Conservation (phyloP, 2,113 vertebrate species). For the Periophthalmus modestus region DNA sequence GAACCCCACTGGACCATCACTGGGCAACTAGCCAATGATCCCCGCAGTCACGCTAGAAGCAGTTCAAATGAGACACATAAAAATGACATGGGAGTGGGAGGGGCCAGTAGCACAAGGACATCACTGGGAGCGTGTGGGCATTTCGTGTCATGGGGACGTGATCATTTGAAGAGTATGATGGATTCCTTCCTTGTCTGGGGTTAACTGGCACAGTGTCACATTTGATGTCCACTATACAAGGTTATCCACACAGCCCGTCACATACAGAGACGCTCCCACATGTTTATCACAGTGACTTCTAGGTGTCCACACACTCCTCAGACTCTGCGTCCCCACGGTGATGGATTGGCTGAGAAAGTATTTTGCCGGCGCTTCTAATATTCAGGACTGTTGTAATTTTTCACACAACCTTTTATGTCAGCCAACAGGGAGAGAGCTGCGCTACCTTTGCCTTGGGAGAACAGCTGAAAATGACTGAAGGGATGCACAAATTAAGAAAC, state of each 20-base stretch:
- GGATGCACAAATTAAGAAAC: constrained; percentile 31
- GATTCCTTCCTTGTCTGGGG: constrained; percentile 40
- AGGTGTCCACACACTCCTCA: constrained; percentile 21
- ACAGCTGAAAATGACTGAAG: constrained; percentile 23
- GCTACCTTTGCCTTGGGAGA: constrained; percentile 38
- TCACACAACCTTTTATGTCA: constrained; percentile 69
- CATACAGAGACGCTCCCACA: constrained; percentile 15
- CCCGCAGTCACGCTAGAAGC: too few species aligned
- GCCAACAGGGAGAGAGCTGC: constrained; percentile 16
- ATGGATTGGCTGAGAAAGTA: constrained; percentile 59
- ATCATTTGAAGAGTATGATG: constrained; percentile 36
- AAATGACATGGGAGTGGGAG: neutral
- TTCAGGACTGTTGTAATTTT: constrained; percentile 63
- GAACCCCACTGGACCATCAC: too few species aligned
- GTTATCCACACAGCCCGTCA: constrained; percentile 47
- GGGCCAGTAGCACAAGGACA: constrained; percentile 23
- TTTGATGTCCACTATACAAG: constrained; percentile 50
- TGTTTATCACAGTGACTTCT: constrained; percentile 44
- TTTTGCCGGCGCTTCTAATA: constrained; percentile 60
- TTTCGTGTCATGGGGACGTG: constrained; percentile 15
- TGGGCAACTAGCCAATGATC: neutral
- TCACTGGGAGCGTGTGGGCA: neutral
- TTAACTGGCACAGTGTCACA: constrained; percentile 56
- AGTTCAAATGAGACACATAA: too few species aligned
- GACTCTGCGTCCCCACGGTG: constrained; percentile 37